Percentiles rank a stretch among this genome's conserved stretches.
These are phyloP conservation scores for Platycnemis pennipes DNA, from an alignment of 2,888 invertebrate species.

Conservation along the genomic window DNA sequence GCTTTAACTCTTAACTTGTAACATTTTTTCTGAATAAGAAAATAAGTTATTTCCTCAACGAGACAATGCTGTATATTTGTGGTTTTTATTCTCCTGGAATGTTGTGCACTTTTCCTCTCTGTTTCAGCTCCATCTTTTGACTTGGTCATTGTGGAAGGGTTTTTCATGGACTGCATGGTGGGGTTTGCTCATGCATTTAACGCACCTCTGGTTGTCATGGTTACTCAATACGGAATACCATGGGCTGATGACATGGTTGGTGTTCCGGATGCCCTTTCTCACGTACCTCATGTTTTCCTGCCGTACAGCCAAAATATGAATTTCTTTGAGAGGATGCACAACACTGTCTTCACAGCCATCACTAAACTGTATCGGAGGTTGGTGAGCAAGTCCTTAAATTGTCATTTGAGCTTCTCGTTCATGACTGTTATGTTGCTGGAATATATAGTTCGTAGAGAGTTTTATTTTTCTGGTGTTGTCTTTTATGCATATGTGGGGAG, in stretches of 20 bases:
- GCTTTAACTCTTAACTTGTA: too few species aligned
- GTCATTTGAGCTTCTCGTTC: not conserved
- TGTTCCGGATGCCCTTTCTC: conserved; percentile 74
- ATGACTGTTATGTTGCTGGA: too few species aligned
- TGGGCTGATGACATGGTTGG: conserved; percentile 71
- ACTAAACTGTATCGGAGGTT: conserved; percentile 47
- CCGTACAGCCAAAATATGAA: conserved; percentile 74
- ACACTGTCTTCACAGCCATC: conserved; percentile 71
- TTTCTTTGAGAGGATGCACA: conserved; percentile 74
- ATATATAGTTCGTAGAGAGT: too few species aligned
- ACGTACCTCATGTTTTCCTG: conserved; percentile 76
- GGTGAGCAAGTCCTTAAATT: not conserved
- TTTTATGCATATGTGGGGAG: too few species aligned
- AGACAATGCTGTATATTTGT: too few species aligned
- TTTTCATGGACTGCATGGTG: conserved; percentile 75
- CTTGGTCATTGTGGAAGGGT: conserved; percentile 74
- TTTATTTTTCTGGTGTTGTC: too few species aligned
- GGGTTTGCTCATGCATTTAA: conserved; percentile 73
- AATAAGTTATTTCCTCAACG: too few species aligned
- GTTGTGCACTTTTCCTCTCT: not conserved
- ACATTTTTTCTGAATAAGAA: too few species aligned
- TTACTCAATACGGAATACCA: conserved; percentile 71
- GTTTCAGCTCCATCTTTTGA: conserved; percentile 71
- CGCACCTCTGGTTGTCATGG: conserved; percentile 72
- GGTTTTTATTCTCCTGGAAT: too few species aligned